Evolutionary conservation across 2,797 vertebrate genomes (phyloP).

Genomic region (Astyanax mexicanus): DNA sequence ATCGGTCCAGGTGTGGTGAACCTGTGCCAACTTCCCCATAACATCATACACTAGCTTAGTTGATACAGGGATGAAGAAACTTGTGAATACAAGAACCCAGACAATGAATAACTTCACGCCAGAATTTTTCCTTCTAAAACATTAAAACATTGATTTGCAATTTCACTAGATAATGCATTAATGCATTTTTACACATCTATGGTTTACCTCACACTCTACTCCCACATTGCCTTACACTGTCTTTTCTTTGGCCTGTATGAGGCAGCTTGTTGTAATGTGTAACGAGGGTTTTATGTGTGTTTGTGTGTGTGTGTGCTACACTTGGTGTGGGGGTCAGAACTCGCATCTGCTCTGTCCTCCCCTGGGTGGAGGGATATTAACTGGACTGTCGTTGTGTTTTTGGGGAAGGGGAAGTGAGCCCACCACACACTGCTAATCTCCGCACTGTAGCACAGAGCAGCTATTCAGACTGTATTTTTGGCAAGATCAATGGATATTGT

Average conservation of each 20-base stretch:
- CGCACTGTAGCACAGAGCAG: constrained; percentile 1
- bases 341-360: neutral
- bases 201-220: neutral
- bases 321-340: constrained; percentile 31
- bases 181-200: neutral
- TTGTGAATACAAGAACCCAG: no score
- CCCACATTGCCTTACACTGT: neutral
- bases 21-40: no score
- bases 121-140: no score
- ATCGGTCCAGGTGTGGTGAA: no score
- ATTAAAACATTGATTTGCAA: no score
- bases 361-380: neutral
- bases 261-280: constrained; percentile 9
- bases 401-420: neutral
- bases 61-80: no score
- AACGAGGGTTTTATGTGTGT: no score
- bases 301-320: constrained; percentile 12
- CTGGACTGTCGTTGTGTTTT: constrained; percentile 2
- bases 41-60: no score
- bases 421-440: neutral
- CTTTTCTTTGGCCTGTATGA: constrained; percentile 16
- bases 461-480: constrained; percentile 56
- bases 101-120: no score
- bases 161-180: neutral
- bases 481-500: constrained; percentile 60